Conservation (phyloP, 2,113 vertebrate genomes). For the Todiramphus saurophagus region DNA sequence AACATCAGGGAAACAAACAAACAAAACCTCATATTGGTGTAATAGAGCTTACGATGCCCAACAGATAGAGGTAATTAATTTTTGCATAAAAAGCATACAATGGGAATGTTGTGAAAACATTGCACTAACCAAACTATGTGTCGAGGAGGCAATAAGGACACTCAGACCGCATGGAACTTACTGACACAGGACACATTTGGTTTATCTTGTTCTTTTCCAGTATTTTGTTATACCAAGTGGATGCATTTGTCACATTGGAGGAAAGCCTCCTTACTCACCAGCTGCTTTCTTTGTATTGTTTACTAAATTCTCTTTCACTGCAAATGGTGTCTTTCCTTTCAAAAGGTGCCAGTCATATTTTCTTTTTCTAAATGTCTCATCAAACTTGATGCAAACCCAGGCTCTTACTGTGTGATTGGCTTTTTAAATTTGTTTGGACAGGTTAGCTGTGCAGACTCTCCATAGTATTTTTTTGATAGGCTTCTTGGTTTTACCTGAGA, state of each 20-base stretch:
- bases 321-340: not conserved
- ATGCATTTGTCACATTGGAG: not conserved
- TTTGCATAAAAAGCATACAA: not conserved
- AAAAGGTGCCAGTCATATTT: not conserved
- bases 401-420: not conserved
- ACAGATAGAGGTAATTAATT: conserved; percentile 46
- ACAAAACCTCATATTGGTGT: conserved; percentile 9
- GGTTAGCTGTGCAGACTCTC: not conserved
- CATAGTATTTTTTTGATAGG: not conserved
- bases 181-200: not conserved
- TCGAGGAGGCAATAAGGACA: not conserved
- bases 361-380: not conserved
- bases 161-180: not conserved
- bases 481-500: not conserved
- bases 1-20: conserved; percentile 58
- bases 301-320: not conserved
- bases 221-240: not conserved
- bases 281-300: not conserved
- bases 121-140: not conserved
- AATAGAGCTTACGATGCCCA: not conserved
- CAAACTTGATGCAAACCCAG: not conserved
- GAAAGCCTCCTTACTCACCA: not conserved
- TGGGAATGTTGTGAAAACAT: not conserved
- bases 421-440: not conserved
- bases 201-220: not conserved